Conservation (phyloP, 2,888 invertebrate genomes). For the Epirrita christyi region DNA sequence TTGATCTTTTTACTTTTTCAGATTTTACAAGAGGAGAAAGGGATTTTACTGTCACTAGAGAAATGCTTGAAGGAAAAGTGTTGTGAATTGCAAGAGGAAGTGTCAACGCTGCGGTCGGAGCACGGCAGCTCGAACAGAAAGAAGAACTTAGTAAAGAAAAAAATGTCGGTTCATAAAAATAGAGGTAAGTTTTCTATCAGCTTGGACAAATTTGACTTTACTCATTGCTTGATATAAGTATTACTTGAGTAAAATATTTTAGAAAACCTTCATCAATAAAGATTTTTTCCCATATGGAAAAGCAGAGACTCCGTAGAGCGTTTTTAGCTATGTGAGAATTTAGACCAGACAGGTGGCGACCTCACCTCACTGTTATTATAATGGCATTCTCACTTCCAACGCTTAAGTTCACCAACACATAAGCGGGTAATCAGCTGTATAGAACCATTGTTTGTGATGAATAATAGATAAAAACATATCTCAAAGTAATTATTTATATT, state of each 20-base stretch:
- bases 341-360: neutral
- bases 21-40: constrained; percentile 91
- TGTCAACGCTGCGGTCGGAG: constrained; percentile 85
- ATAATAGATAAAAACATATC: too few relatives aligned
- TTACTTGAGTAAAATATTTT: neutral
- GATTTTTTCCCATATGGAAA: neutral
- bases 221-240: too few relatives aligned
- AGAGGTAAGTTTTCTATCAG: constrained; percentile 63
- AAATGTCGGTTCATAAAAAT: constrained; percentile 69
- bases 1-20: constrained; percentile 57
- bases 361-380: too few relatives aligned
- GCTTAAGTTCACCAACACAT: too few relatives aligned
- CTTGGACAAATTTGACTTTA: neutral
- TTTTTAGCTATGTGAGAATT: neutral
- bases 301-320: neutral
- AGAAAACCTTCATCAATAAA: neutral
- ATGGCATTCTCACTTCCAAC: too few relatives aligned
- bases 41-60: constrained; percentile 89
- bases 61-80: constrained; percentile 91
- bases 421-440: too few relatives aligned
- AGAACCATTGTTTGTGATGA: too few relatives aligned
- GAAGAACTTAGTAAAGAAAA: constrained; percentile 82
- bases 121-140: constrained; percentile 77
- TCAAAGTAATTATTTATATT: too few relatives aligned
- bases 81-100: constrained; percentile 90